A percentile compares a stretch with the other conserved stretches of the same genome.
Evolutionary conservation across 2,797 vertebrate genomes (phyloP).

Genomic region (Sebastes wilsoni): DNA sequence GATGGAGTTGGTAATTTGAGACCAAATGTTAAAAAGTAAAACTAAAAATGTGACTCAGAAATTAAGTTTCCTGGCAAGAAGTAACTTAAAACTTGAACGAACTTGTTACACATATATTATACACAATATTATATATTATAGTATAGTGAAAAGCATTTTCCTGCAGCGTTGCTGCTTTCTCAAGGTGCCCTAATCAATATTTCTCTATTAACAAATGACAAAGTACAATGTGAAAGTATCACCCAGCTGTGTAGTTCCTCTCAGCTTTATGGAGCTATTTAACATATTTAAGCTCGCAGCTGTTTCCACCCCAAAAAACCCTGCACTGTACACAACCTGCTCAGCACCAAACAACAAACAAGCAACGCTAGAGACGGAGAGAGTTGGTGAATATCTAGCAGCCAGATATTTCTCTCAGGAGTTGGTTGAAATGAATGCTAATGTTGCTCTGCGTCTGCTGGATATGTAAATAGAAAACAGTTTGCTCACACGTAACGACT

Average conservation of each 20-base stretch:
- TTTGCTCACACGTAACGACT: background rate
- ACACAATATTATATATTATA: background rate
- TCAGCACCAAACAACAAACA: no score
- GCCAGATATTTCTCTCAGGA: no score
- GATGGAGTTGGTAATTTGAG: background rate
- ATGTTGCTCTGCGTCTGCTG: no score
- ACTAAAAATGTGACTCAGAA: background rate
- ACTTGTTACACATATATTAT: background rate
- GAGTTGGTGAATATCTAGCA: no score
- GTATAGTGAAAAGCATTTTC: background rate
- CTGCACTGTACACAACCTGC: no score
- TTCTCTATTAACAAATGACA: no score
- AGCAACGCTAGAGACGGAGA: no score
- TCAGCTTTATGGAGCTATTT: background rate
- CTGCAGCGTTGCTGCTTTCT: no score
- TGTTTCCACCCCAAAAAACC: no score
- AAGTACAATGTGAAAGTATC: background rate
- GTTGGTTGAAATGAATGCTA: no score
- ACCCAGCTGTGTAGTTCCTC: background rate
- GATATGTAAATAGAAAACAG: no score
- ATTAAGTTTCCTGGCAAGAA: background rate
- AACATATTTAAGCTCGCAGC: background rate
- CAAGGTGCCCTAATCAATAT: no score
- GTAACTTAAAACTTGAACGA: background rate
- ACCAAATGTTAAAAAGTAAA: background rate